Evolutionary conservation across 2,888 invertebrate genomes (phyloP).

Genomic region (Mallateleia sp.): DNA sequence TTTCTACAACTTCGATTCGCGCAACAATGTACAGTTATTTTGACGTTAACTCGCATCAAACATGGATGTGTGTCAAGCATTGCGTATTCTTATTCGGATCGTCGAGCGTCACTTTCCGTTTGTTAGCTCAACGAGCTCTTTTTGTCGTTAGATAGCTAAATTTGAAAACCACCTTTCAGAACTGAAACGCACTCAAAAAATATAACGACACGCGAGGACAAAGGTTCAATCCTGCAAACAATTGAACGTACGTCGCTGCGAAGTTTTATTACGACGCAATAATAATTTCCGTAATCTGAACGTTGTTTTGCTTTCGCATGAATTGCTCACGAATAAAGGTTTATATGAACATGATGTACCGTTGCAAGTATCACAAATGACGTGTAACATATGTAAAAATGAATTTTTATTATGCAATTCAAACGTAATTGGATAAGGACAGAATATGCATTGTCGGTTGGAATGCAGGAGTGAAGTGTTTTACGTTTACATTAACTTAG

Average conservation of each 20-base stretch:
- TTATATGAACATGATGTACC: slow-evolving; percentile 14
- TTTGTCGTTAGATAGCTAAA: slow-evolving; percentile 25
- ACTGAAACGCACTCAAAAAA: not conserved
- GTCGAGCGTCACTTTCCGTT: slow-evolving; percentile 34
- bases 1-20: slow-evolving; percentile 48
- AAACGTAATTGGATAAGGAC: slow-evolving; percentile 21
- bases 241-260: slow-evolving; percentile 12
- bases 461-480: too few relatives aligned
- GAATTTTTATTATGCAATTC: slow-evolving; percentile 53
- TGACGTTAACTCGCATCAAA: slow-evolving; percentile 25
- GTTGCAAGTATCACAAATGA: slow-evolving; percentile 39
- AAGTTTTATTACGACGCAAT: slow-evolving; percentile 31
- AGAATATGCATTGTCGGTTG: too few relatives aligned
- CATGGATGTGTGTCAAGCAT: slow-evolving; percentile 43
- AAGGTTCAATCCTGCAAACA: not conserved
- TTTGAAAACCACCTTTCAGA: not conserved
- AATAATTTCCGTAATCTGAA: slow-evolving; percentile 21
- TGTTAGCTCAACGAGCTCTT: slow-evolving; percentile 25
- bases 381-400: slow-evolving; percentile 67
- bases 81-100: slow-evolving; percentile 47
- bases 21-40: slow-evolving; percentile 62
- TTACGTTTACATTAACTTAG: too few relatives aligned
- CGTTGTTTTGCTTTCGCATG: slow-evolving; percentile 61
- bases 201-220: not conserved
- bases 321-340: slow-evolving; percentile 64